Percentiles rank a stretch among this genome's conserved stretches.
These are phyloP conservation scores for Cygnus buccinator DNA, from an alignment of 2,113 vertebrate species.

Conservation along the genomic window DNA sequence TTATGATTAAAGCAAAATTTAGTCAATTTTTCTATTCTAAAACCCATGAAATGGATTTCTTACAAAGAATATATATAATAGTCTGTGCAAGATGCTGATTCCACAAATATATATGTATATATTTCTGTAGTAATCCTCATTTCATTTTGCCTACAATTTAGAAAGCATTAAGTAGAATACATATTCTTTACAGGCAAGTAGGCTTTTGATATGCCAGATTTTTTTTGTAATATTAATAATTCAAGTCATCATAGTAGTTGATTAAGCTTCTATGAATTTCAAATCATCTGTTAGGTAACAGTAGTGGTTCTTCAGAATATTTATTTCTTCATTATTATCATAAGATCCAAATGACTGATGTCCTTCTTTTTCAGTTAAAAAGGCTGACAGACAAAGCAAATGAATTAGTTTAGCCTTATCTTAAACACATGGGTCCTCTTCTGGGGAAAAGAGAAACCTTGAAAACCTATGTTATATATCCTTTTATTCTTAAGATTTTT, in stretches of 20 bases:
- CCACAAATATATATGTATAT: neutral
- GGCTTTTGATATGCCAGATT: neutral
- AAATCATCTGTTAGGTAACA: neutral
- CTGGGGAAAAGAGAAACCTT: no score
- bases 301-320: neutral
- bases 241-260: neutral
- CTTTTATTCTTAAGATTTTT: no score
- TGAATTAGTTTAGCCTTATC: no score
- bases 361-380: neutral
- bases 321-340: neutral
- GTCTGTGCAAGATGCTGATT: neutral
- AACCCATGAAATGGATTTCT: neutral
- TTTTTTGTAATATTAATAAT: neutral
- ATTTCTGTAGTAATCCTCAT: neutral
- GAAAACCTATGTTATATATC: no score
- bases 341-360: neutral
- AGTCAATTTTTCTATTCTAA: neutral
- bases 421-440: no score
- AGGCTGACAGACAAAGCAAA: neutral
- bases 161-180: neutral
- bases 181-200: neutral
- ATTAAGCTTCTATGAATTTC: constrained; percentile 14
- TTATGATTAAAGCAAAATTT: neutral
- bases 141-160: neutral
- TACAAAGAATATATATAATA: neutral